Base-by-base conservation (phyloP, 2,113 vertebrate species). In the Eudyptes chrysolophus region DNA sequence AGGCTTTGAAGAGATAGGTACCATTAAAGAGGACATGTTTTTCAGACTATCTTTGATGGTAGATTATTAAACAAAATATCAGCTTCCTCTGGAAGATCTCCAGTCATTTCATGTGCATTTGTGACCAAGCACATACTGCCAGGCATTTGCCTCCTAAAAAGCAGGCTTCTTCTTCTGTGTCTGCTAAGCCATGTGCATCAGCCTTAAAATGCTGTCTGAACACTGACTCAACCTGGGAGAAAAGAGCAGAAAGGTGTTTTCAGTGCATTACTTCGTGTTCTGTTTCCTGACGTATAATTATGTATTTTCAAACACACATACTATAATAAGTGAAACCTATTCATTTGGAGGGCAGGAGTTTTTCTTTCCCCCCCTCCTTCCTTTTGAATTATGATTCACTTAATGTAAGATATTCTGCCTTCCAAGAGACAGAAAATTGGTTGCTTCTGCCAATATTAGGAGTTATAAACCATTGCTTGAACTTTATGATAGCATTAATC, bases 361-460 rank as follows among this genome's bases (percentile, higher is more conserved):
- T 80, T 84, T 82, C 40, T 87, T 48, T 22, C 2, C 32, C 26
- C 10, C 8, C 3, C 29, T 20, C 46, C 79, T 78, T 94, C 78
- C 84, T 89, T 69, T 90, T 78, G 81, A 95, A 81, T 93, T 85
- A 89, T 87, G 60, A 77, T 96, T 97, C 97, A 81, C 66, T 95
- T 97, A 74, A 94, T 90, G 74, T 87, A 89, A 94, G 94, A 57
- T 55, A 54, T 20, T 90, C 87, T 96, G 87, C 92, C 79, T 97
- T 97, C 92, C 90, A 85, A 94, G 93, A 97, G 93, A 96, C 46
- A 79, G 94, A 92, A 96, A 97, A 97, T 96, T 91, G 89, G 94
- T 97, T 96, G 52, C 97, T 97, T 96, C 93, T 97, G 68, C 93
- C 89, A 95, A 83, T 96, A 94, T 94, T 96, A 96, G 60, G 94